phyloP scores from a whole-genome alignment of 2,113 vertebrate genomes.

The Gallinago jamesoni region DNA sequence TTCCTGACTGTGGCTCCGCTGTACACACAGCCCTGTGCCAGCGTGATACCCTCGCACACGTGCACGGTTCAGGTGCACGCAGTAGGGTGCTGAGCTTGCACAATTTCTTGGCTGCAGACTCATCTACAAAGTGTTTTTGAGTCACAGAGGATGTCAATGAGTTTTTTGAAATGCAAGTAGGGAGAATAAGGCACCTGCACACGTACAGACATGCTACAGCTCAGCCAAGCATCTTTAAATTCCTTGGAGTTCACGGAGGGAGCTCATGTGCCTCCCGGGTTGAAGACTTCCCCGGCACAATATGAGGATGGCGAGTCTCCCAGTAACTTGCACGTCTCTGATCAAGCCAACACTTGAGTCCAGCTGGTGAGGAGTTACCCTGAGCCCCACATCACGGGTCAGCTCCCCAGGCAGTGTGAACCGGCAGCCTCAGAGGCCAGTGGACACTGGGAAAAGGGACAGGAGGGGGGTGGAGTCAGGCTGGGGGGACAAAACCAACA shows the following conservation, averaged over 20 bases:
- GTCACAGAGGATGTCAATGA: neutral
- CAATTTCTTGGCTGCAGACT: neutral
- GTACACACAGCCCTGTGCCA: neutral
- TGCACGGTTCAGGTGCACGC: accelerated
- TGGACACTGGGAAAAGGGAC: neutral
- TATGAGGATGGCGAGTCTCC: neutral
- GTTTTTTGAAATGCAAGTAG: neutral
- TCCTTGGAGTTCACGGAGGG: accelerated
- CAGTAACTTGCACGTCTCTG: accelerated
- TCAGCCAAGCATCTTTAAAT: neutral
- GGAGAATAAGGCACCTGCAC: neutral
- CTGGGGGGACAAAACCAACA: neutral
- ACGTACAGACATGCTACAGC: neutral
- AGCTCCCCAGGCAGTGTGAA: neutral
- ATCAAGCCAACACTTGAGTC: neutral
- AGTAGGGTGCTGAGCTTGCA: neutral
- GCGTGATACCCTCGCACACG: accelerated
- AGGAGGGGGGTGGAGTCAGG: neutral
- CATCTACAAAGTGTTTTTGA: neutral
- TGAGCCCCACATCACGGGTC: neutral
- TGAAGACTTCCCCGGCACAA: neutral
- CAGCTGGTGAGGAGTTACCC: neutral
- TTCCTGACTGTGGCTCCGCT: neutral
- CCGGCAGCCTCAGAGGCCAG: accelerated
- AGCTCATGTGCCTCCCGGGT: neutral